These are phyloP conservation scores for Hoplias malabaricus DNA, from an alignment of 2,113 vertebrate genomes.

Conservation along the genomic window DNA sequence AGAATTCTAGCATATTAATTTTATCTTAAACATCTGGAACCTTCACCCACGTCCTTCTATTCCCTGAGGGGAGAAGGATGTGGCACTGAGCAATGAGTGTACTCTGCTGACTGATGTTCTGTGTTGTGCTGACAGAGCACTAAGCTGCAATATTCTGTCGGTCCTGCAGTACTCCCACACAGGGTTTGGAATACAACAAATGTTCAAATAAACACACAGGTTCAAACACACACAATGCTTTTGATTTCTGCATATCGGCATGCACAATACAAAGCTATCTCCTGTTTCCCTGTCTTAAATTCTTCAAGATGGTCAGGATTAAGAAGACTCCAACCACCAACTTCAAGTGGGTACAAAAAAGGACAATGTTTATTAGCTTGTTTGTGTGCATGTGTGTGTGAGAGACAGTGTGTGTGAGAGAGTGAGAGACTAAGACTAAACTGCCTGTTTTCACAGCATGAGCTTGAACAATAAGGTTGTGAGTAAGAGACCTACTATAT, in stretches of 20 bases:
- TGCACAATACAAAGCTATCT: neutral
- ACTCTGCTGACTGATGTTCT: slow-evolving; percentile 68
- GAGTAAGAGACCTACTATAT: neutral
- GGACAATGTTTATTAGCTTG: neutral
- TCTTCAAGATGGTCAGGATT: neutral
- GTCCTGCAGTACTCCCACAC: slow-evolving; percentile 29
- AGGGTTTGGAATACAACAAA: slow-evolving; percentile 1
- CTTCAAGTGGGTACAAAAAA: neutral
- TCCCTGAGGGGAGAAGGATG: slow-evolving; percentile 64
- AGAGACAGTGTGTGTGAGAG: no score
- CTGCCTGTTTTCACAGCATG: neutral
- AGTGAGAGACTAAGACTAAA: neutral
- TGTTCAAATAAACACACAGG: no score
- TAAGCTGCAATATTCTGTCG: slow-evolving; percentile 28
- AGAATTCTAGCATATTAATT: neutral
- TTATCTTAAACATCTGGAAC: neutral
- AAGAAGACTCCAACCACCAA: neutral
- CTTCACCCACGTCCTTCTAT: neutral
- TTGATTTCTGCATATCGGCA: neutral
- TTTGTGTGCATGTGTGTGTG: no score
- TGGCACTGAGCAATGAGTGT: slow-evolving; percentile 62
- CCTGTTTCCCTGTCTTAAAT: neutral
- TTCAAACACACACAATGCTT: neutral
- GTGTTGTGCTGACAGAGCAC: slow-evolving; percentile 53
- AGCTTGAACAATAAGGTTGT: neutral